Evolutionary conservation across 2,113 vertebrate species (phyloP), one percentile per base, ranked within the genome.

Genomic region (Microcebus griseorufus): DNA sequence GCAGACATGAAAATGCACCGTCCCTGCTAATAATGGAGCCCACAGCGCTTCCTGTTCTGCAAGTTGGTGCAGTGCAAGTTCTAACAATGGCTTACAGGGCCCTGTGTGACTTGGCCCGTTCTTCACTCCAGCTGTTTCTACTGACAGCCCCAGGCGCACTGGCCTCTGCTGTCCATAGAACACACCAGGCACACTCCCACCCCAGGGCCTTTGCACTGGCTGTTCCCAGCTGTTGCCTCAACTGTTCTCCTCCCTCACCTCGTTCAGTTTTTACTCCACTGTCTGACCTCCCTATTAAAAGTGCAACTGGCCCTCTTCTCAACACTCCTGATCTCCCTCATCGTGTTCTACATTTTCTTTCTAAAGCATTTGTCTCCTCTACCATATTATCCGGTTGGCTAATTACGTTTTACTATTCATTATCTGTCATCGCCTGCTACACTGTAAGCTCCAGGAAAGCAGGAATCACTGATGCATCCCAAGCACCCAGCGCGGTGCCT

Each of bases 101-200:
- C 60, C 11, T 27, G 4, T 22, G 2, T 37, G 78, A 34, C 48
- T 64, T 64, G 58, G 9, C 32, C 29, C 7, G 0, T 70, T 70
- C 42, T 75, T 34, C 34, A 37, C 23, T 20, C n/a, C 16, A 2
- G 10, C 29, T 42, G 29, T 27, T n/a, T 45, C 14, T 55, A 0
- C n/a, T 0, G 5, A 42, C 2, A 32, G 18, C 58, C 18, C 1
- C 11, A 32, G 58, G 45, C 42, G n/a, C 10, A 2, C 39, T 23
- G 48, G 34, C 23, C 51, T 78, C 51, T 67, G 32, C 42, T 88
- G 18, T n/a, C 37, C 48, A n/a, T 22, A 3, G 48, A 72, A 72
- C 8, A 29, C 7, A 5, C 9, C 7, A 69, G 88, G 9, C 12
- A 20, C 10, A 2, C 9, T 8, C n/a, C 60, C 60, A 20, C 45